Evolutionary conservation across 23 tunicate genomes (phyloP).

Genomic region (Ascidia mentula): DNA sequence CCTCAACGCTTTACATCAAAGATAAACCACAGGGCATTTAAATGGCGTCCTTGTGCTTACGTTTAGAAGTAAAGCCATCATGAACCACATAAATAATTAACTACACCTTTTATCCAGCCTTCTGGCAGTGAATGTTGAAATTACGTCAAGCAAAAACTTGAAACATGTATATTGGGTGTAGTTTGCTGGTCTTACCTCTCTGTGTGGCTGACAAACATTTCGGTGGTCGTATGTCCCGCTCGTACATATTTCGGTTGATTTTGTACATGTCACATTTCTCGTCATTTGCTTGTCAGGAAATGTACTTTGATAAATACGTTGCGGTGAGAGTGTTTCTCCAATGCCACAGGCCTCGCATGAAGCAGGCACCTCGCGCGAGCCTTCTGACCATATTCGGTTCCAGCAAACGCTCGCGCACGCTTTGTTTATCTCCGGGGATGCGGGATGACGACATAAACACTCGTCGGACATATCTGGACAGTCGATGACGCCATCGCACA

Average conservation of each 20-base stretch:
- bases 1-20: no score
- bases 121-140: no score
- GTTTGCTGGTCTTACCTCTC: neutral
- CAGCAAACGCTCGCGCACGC: constrained; percentile 37
- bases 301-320: neutral
- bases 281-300: neutral
- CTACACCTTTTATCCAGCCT: no score
- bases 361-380: constrained; percentile 5
- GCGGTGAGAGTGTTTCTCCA: constrained; percentile 8
- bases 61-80: no score
- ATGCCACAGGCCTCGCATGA: constrained; percentile 22
- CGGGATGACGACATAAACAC: constrained; percentile 37
- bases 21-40: no score
- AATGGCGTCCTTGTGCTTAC: no score
- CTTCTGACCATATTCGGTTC: constrained; percentile 20
- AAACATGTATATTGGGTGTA: no score
- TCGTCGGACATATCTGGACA: constrained; percentile 54
- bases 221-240: neutral
- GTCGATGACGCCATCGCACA: constrained; percentile 55
- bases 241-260: constrained; percentile 13
- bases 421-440: constrained; percentile 11
- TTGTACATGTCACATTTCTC: neutral
- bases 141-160: no score
- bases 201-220: neutral
- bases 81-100: no score